Percentiles rank a stretch among this genome's conserved stretches.
Evolutionary conservation across 2,797 vertebrate species (phyloP).

Genomic region (Chelonia mydas): DNA sequence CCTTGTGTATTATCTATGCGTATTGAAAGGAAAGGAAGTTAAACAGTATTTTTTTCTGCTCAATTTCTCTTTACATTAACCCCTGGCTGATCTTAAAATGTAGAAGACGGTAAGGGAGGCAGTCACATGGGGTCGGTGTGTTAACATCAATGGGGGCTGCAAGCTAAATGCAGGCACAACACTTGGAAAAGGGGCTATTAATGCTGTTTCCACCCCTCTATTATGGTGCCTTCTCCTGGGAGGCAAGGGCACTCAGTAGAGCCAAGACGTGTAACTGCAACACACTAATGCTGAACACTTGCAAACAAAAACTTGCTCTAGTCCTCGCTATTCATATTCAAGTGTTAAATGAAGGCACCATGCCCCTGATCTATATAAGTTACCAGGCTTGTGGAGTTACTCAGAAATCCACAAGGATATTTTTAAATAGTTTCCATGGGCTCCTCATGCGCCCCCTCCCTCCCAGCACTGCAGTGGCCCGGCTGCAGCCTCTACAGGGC

Average conservation of each 20-base stretch:
- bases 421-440: background rate
- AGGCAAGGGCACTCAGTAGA: background rate
- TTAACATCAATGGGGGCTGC: background rate
- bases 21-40: background rate
- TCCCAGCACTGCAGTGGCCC: background rate
- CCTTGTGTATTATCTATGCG: background rate
- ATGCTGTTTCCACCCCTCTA: background rate
- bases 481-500: background rate
- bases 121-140: accelerated
- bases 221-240: background rate
- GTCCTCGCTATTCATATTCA: accelerated
- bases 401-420: background rate
- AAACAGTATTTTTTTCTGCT: background rate
- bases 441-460: background rate
- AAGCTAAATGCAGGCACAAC: background rate
- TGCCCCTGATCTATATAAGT: background rate
- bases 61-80: background rate
- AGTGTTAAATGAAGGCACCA: background rate
- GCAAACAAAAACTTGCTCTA: background rate
- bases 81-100: background rate
- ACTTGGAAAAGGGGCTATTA: background rate
- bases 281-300: background rate
- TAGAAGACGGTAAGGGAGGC: too few relatives aligned
- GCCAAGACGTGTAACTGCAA: background rate
- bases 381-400: background rate